Conservation (phyloP, 2,888 invertebrate species). For the Crepidodera aurea region DNA sequence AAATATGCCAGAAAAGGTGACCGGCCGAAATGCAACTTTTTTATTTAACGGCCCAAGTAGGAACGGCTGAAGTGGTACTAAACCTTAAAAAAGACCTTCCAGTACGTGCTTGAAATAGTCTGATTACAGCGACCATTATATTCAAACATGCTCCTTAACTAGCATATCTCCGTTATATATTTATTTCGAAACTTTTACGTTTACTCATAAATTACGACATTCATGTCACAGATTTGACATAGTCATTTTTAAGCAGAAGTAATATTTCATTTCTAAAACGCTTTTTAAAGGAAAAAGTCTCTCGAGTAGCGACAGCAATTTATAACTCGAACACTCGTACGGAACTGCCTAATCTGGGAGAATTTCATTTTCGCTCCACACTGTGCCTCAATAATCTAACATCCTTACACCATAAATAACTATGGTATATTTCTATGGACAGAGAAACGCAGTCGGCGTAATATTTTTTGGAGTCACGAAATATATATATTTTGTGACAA, state of each 20-base stretch:
- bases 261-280: slow-evolving; percentile 29
- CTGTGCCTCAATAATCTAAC: slow-evolving; percentile 19
- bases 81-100: too few species aligned
- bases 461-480: slow-evolving; percentile 1
- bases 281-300: slow-evolving; percentile 27
- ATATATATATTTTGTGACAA: slow-evolving; percentile 22
- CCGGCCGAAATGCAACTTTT: too few species aligned
- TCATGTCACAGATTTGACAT: slow-evolving; percentile 27
- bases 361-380: slow-evolving; percentile 27
- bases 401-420: slow-evolving; percentile 26
- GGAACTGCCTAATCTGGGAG: slow-evolving; percentile 26
- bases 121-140: too few species aligned
- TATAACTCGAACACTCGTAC: slow-evolving; percentile 28
- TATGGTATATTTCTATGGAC: slow-evolving; percentile 16
- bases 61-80: too few species aligned
- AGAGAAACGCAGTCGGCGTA: too few species aligned
- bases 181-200: slow-evolving; percentile 26
- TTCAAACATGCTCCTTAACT: slow-evolving; percentile 3
- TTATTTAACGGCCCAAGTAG: too few species aligned
- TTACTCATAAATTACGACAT: slow-evolving; percentile 30
- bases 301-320: slow-evolving; percentile 28
- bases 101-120: too few species aligned
- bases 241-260: slow-evolving; percentile 31
- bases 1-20: too few species aligned
- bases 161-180: slow-evolving; percentile 15